These are phyloP conservation scores for Orientallactaga sibirica DNA, from an alignment of 2,797 vertebrate species.

Conservation along the genomic window DNA sequence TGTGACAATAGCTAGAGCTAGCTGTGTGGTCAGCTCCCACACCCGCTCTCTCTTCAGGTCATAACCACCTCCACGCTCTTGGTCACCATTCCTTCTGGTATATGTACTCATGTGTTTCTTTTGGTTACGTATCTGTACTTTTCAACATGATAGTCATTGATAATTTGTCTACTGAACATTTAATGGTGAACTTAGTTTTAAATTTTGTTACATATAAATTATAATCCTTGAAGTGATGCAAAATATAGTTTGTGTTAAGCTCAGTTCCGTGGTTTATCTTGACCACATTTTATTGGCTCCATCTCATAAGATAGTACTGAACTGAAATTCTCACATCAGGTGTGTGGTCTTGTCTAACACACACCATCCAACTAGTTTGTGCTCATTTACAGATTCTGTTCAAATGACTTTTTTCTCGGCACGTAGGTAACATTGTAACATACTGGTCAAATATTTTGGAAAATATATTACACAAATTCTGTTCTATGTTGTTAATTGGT, in stretches of 20 bases:
- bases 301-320: background rate
- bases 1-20: background rate
- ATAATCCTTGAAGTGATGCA: background rate
- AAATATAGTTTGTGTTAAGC: conserved; percentile 24
- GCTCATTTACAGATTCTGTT: background rate
- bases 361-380: background rate
- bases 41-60: background rate
- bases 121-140: background rate
- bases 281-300: background rate
- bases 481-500: conserved; percentile 1
- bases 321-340: background rate
- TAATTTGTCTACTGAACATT: background rate
- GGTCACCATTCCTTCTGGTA: background rate
- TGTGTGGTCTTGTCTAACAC: background rate
- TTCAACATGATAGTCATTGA: background rate
- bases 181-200: background rate
- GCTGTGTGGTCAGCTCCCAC: background rate
- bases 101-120: background rate
- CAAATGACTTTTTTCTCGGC: background rate
- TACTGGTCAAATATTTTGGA: background rate
- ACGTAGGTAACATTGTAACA: background rate
- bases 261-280: background rate
- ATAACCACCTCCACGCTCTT: background rate
- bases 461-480: background rate
- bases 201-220: background rate